These are phyloP conservation scores for Ceyx cyanopectus DNA, from an alignment of 2,113 vertebrate genomes.

Conservation along the genomic window DNA sequence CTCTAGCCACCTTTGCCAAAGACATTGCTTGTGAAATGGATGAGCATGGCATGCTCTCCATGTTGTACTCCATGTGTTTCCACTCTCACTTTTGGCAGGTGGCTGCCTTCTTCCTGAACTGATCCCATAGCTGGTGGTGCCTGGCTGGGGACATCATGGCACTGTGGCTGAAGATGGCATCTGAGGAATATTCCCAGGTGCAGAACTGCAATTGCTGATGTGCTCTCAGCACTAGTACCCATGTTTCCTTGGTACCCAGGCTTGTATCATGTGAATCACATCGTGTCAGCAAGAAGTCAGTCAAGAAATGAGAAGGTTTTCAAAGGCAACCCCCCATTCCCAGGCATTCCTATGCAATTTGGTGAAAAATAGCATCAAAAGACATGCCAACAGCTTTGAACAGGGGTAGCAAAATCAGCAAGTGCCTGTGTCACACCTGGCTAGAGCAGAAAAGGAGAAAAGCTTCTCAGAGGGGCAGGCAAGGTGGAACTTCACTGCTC, in stretches of 20 bases:
- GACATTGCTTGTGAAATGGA: not conserved
- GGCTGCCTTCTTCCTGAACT: not conserved
- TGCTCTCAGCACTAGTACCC: not conserved
- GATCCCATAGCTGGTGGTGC: not conserved
- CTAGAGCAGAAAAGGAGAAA: not conserved
- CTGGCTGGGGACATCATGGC: not conserved
- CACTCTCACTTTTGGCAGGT: not conserved
- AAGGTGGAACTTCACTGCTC: not conserved
- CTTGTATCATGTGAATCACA: not conserved
- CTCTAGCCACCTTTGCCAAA: not conserved
- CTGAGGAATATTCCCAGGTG: not conserved
- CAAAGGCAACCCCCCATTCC: not conserved
- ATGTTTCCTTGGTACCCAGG: not conserved
- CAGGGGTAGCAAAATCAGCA: not conserved
- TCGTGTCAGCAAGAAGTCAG: not conserved
- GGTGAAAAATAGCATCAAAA: not conserved
- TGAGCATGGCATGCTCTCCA: not conserved
- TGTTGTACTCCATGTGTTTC: not conserved
- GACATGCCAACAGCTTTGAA: not conserved
- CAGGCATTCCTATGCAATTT: not conserved
- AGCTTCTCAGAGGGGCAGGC: not conserved
- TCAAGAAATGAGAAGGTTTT: not conserved
- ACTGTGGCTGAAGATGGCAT: not conserved
- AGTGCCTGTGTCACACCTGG: not conserved
- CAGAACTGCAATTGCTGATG: not conserved